Percentiles rank a stretch among this genome's conserved stretches.
Evolutionary conservation across 2,888 invertebrate genomes (phyloP).

Genomic region (Griposia aprilina): DNA sequence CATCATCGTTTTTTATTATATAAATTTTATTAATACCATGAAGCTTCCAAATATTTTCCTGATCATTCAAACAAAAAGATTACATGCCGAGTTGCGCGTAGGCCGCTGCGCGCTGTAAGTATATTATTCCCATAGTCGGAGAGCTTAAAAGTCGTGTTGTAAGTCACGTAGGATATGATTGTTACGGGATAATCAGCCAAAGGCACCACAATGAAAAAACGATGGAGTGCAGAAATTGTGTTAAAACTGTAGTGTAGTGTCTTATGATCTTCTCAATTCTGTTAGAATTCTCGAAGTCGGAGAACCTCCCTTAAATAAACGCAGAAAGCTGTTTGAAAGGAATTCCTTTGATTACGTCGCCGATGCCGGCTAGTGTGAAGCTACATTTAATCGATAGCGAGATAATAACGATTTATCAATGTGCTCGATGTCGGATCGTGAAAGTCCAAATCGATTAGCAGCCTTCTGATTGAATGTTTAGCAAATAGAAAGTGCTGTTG

Average conservation of each 20-base stretch:
- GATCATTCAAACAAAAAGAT: not conserved
- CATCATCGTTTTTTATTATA: not conserved
- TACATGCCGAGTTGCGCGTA: not conserved
- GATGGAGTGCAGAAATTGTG: not conserved
- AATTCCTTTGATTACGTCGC: conserved; percentile 67
- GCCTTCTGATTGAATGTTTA: conserved; percentile 66
- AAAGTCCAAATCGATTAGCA: conserved; percentile 77
- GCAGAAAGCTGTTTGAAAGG: conserved; percentile 63
- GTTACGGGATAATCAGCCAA: not conserved
- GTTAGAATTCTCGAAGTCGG: not conserved
- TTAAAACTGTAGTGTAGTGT: too few relatives aligned
- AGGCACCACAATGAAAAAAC: not conserved
- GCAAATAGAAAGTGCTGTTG: conserved; percentile 64
- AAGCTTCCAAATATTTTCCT: not conserved
- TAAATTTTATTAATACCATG: not conserved
- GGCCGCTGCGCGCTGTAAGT: not conserved
- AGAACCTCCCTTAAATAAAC: conserved; percentile 37
- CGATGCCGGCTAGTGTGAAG: conserved; percentile 61
- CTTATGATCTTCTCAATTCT: not conserved
- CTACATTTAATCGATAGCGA: conserved; percentile 62
- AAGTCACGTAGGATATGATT: conserved; percentile 33
- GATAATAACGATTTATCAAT: conserved; percentile 72
- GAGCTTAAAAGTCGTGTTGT: not conserved
- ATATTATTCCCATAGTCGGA: not conserved
- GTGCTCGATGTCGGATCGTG: conserved; percentile 70